Evolutionary conservation across 2,113 vertebrate genomes (phyloP).

Genomic region (Xiphias gladius): DNA sequence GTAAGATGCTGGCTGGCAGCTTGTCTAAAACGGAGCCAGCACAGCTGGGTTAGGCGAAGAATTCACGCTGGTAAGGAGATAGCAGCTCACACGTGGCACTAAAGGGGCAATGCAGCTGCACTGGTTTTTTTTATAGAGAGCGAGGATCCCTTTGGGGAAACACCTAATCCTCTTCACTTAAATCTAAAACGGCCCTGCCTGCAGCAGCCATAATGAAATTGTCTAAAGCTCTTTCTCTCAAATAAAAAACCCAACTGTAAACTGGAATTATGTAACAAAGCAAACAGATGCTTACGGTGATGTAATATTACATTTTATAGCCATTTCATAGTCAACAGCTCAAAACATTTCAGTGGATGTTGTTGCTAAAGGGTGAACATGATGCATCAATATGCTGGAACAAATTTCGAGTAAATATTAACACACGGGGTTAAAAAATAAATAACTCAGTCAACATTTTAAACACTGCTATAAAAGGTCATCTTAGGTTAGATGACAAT

Average conservation of each 20-base stretch:
- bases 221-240: conserved; percentile 17
- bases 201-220: conserved; percentile 48
- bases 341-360: conserved; percentile 14
- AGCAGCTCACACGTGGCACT: conserved; percentile 53
- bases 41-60: conserved; percentile 24
- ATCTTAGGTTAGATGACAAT: not conserved
- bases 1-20: conserved; percentile 37
- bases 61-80: conserved; percentile 37
- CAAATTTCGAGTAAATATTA: not conserved
- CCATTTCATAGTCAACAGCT: conserved; percentile 22
- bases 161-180: conserved; percentile 54
- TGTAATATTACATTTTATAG: conserved; percentile 42
- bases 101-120: conserved; percentile 46
- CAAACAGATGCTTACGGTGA: conserved; percentile 56
- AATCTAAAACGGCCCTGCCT: conserved; percentile 55
- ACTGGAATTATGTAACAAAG: conserved; percentile 47
- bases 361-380: conserved; percentile 25
- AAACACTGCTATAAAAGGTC: conserved; percentile 2
- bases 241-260: conserved; percentile 39
- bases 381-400: not conserved
- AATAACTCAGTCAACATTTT: not conserved
- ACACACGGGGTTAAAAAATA: not conserved
- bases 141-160: conserved; percentile 63
- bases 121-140: conserved; percentile 21
- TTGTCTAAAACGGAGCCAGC: conserved; percentile 16